A percentile compares a stretch with the other conserved stretches of the same genome.
Conservation (phyloP, 1,140 invertebrate genomes). For the Drosophila sucinea region DNA sequence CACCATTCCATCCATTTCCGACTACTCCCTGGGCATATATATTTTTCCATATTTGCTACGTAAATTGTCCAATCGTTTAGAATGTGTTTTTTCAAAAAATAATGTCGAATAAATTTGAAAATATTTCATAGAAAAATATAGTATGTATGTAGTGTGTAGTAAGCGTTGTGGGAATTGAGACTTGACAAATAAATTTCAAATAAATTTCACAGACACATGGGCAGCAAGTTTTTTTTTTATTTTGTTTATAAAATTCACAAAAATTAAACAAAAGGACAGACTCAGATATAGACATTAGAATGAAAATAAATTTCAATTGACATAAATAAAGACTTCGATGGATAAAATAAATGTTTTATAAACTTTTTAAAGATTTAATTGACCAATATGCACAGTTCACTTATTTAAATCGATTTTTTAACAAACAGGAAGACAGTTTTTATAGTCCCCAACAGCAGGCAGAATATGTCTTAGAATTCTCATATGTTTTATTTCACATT, state of each 20-base stretch:
- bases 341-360: no score
- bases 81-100: neutral
- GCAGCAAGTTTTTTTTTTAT: neutral
- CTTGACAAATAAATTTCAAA: slow-evolving; percentile 8
- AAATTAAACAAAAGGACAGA: neutral
- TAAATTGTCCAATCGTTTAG: slow-evolving; percentile 48
- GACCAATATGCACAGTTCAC: no score
- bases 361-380: no score
- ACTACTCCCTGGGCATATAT: slow-evolving; percentile 14
- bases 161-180: slow-evolving; percentile 42
- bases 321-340: no score
- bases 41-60: slow-evolving; percentile 30
- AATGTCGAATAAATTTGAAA: slow-evolving; percentile 14
- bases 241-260: neutral
- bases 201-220: neutral
- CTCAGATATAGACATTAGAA: neutral
- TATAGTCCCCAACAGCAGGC: no score
- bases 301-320: neutral
- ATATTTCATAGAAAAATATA: slow-evolving; percentile 10
- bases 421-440: no score
- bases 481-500: no score
- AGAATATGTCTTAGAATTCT: no score
- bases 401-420: no score
- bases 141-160: neutral
- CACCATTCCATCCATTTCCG: slow-evolving; percentile 17